Conservation (phyloP, 64 coral and sea anemone species). For the Cladopsammia gracilis region DNA sequence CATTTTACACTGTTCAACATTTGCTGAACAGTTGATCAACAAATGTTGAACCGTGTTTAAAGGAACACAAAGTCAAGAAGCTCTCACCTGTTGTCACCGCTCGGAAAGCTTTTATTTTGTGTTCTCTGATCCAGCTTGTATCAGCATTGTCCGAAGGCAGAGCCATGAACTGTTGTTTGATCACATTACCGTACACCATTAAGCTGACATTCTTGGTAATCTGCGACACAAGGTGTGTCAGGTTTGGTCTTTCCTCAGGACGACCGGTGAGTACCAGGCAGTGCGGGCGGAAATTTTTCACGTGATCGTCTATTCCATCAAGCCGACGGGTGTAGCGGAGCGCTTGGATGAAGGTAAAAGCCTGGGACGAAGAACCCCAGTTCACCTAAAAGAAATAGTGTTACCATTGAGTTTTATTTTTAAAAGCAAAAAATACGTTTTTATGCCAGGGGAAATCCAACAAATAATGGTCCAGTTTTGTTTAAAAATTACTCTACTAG, state of each 20-base stretch:
- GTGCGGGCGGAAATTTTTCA: conserved; percentile 96
- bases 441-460: too few species aligned
- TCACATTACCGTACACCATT: conserved; percentile 85
- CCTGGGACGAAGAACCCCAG: conserved; percentile 93
- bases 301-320: conserved; percentile 83
- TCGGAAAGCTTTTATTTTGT: conserved; percentile 90
- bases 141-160: conserved; percentile 63
- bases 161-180: conserved; percentile 18
- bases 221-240: conserved; percentile 79
- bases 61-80: background rate
- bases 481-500: too few species aligned
- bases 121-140: conserved; percentile 66
- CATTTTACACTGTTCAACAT: too few species aligned
- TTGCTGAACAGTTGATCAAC: too few species aligned
- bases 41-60: background rate
- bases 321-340: conserved; percentile 71
- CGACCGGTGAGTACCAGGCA: conserved; percentile 79
- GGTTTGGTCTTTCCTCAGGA: conserved; percentile 47
- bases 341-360: conserved; percentile 72
- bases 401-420: too few species aligned
- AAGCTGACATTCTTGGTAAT: conserved; percentile 89
- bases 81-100: conserved; percentile 75
- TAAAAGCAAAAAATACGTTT: background rate
- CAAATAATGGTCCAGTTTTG: too few species aligned
- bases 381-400: conserved; percentile 51